Percentiles rank a stretch among this genome's conserved stretches.
phyloP scores from a whole-genome alignment of 1,140 invertebrate species.

The Potamilus streckersoni region DNA sequence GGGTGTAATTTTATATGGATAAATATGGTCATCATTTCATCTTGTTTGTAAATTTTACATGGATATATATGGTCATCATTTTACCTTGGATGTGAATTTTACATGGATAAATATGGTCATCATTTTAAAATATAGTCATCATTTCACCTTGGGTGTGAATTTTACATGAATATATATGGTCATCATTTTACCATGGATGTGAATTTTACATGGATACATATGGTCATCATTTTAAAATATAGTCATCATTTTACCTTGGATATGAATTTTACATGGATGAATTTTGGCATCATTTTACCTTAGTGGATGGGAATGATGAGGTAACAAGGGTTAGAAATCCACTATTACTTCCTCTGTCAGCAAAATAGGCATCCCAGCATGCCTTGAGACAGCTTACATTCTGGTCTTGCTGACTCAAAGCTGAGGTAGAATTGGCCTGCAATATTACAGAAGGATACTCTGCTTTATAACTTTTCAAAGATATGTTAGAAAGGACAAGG shows the following conservation, averaged over 20 bases:
- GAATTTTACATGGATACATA: too few relatives aligned
- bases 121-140: conserved; percentile 53
- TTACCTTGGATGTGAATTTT: too few relatives aligned
- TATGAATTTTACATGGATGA: too few relatives aligned
- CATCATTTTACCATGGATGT: too few relatives aligned
- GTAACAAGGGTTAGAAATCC: conserved; percentile 90
- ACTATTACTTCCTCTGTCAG: conserved; percentile 83
- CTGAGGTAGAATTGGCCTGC: conserved; percentile 79
- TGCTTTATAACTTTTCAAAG: too few relatives aligned
- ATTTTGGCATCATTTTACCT: conserved; percentile 70
- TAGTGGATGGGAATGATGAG: conserved; percentile 88
- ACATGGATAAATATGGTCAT: not conserved
- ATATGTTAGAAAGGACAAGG: too few relatives aligned
- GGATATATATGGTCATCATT: too few relatives aligned
- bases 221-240: conserved; percentile 58
- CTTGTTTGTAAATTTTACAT: too few relatives aligned
- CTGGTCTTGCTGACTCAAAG: conserved; percentile 85
- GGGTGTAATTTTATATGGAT: conserved; percentile 36
- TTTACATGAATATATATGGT: too few relatives aligned
- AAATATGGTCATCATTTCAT: too few relatives aligned
- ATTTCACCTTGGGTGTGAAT: too few relatives aligned
- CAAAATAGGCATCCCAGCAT: conserved; percentile 93
- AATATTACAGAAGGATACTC: not conserved
- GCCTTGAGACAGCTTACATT: conserved; percentile 81
- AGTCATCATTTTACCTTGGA: too few relatives aligned